Conservation (phyloP, 2,888 invertebrate species). For the Parelbella ahira region DNA sequence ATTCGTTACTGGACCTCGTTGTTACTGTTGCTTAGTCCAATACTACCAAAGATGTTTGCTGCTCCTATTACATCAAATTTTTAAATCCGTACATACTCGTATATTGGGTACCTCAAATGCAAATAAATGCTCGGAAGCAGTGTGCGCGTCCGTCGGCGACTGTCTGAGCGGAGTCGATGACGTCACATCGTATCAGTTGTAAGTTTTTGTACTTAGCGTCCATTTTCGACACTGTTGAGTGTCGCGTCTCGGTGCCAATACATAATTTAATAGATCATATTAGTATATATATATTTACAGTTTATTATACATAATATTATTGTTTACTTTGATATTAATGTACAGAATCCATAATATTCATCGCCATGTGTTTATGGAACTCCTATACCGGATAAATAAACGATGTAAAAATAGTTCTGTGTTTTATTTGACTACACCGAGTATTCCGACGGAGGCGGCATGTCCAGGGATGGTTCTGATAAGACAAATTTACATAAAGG, state of each 20-base stretch:
- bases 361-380: constrained; percentile 70
- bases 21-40: no score
- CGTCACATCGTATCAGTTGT: constrained; percentile 28
- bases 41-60: no score
- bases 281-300: constrained; percentile 66
- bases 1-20: no score
- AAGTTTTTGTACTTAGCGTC: constrained; percentile 49
- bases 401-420: constrained; percentile 47
- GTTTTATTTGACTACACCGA: constrained; percentile 37
- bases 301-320: constrained; percentile 61
- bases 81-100: no score
- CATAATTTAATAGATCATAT: constrained; percentile 59
- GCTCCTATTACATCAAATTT: no score
- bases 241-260: constrained; percentile 68
- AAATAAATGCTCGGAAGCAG: no score
- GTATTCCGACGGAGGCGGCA: constrained; percentile 5
- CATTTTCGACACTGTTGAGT: constrained; percentile 49
- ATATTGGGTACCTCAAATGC: no score
- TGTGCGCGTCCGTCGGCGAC: no score
- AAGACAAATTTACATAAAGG: constrained; percentile 51
- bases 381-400: constrained; percentile 73
- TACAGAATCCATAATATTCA: constrained; percentile 67
- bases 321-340: constrained; percentile 75
- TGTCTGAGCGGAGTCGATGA: constrained; percentile 19
- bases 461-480: constrained; percentile 37